Base-by-base conservation (phyloP, 2,797 vertebrate genomes). In the Botia almorhae region DNA sequence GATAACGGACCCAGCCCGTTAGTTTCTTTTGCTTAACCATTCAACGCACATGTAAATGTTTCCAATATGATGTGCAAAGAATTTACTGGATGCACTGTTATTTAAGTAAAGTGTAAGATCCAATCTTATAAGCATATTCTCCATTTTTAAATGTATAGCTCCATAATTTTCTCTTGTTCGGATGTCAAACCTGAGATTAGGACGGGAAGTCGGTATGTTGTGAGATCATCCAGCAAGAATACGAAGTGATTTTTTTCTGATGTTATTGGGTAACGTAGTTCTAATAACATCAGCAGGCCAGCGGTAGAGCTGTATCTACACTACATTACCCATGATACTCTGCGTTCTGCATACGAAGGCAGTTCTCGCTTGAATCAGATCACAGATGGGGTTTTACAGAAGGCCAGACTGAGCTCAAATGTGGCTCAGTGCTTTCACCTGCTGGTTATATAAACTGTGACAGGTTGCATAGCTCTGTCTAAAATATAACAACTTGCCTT, bases 261-360 rank as follows among this genome's bases (percentile, higher is more conserved):
- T 1, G 13, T 46, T 10, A 16, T 33, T 74, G 91, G 93, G 93
- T 93, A 90, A 87, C 93, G 93, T 89, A 94, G 94, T 95, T 91
- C 4, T 0, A 39, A 2, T 0, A 5, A 11, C 79, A 74, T 0
- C 58, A 21, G 71, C 39, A n/a, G 4, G 17, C 11, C 13, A 17
- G 16, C 6, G n/a, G 1, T 0, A 3, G 14, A 0, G 2, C 3
- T 0, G 1, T 1, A 1, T 0, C 0, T 75, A 26, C 14, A 93
- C 90, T 80, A 51, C 89, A 90, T 83, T 16, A 88, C 86, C 92
- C 93, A 90, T 23, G 71, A 85, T 89, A n/a, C n/a, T n/a, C n/a
- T n/a, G n/a, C n/a, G n/a, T n/a, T 55, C 46, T 74, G 81, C 65
- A 82, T n/a, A n/a, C n/a, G n/a, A n/a, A n/a, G n/a, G n/a, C n/a